These are phyloP conservation scores for Phyllotreta cruciferae DNA, from an alignment of 2,888 invertebrate genomes.

Conservation along the genomic window DNA sequence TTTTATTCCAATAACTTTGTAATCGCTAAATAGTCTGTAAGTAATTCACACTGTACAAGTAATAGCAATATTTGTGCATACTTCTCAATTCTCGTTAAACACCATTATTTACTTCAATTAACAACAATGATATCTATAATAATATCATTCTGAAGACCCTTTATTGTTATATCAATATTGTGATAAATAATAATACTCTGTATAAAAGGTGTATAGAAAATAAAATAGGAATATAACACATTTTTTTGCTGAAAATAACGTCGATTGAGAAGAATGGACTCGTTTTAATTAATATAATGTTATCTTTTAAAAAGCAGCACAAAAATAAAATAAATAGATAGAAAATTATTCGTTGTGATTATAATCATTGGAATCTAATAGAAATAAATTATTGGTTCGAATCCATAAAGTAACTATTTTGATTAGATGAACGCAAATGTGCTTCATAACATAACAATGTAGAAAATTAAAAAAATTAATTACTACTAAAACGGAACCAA, in stretches of 20 bases:
- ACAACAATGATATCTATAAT: not conserved
- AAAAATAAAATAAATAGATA: conserved; percentile 24
- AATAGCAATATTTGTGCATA: conserved; percentile 60
- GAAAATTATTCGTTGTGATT: conserved; percentile 24
- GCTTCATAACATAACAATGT: not conserved
- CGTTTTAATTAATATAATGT: conserved; percentile 38
- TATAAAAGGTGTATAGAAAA: too few species aligned
- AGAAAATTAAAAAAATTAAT: not conserved
- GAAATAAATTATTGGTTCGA: conserved; percentile 26
- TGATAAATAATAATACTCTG: not conserved
- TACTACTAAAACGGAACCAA: conserved; percentile 16
- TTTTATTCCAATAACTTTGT: conserved; percentile 27
- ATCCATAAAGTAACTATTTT: not conserved
- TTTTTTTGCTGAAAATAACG: not conserved
- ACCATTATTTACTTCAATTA: not conserved
- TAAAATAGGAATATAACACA: too few species aligned
- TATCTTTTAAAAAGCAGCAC: conserved; percentile 27
- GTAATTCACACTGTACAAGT: conserved; percentile 58
- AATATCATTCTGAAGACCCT: conserved; percentile 3
- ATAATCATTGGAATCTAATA: conserved; percentile 14
- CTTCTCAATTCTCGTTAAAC: conserved; percentile 27
- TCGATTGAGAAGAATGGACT: conserved; percentile 30
- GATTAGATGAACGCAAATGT: not conserved
- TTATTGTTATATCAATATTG: not conserved
- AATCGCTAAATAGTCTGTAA: conserved; percentile 33